Percentiles rank a stretch among this genome's conserved stretches.
Conservation (phyloP, 2,113 vertebrate genomes). For the Semnornis frantzii region DNA sequence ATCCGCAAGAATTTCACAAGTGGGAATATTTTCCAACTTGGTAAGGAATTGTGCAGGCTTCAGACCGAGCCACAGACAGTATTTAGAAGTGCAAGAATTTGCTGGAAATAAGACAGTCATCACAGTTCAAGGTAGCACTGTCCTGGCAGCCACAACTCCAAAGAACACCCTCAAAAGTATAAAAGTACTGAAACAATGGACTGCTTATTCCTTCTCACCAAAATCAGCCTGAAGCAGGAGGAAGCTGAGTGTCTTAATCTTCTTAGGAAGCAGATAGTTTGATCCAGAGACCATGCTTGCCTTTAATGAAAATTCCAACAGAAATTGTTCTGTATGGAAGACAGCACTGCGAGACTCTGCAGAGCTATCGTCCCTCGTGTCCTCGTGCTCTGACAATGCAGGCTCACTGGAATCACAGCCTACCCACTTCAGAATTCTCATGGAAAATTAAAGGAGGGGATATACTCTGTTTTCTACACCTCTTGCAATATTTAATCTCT, state of each 20-base stretch:
- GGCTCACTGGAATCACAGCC: not conserved
- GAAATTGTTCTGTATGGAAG: slow-evolving; percentile 3
- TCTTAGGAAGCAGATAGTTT: not conserved
- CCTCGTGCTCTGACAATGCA: not conserved
- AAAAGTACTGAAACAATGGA: not conserved
- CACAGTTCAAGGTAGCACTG: not conserved
- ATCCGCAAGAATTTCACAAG: not conserved
- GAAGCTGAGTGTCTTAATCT: not conserved
- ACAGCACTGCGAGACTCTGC: not conserved
- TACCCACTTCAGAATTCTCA: not conserved
- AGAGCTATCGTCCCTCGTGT: not conserved
- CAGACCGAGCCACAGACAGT: not conserved
- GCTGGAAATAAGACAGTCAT: not conserved
- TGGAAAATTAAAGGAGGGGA: not conserved
- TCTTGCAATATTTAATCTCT: not conserved
- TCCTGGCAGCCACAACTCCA: not conserved
- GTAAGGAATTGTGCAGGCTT: not conserved
- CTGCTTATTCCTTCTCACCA: not conserved
- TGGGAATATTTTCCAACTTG: not conserved
- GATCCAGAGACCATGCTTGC: not conserved
- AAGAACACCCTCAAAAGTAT: not conserved
- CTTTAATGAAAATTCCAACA: not conserved
- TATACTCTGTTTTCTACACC: not conserved
- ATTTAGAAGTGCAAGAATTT: not conserved
- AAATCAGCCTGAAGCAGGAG: not conserved